phyloP scores from a whole-genome alignment of 2,797 vertebrate species.

The Ctenopoma multispine region DNA sequence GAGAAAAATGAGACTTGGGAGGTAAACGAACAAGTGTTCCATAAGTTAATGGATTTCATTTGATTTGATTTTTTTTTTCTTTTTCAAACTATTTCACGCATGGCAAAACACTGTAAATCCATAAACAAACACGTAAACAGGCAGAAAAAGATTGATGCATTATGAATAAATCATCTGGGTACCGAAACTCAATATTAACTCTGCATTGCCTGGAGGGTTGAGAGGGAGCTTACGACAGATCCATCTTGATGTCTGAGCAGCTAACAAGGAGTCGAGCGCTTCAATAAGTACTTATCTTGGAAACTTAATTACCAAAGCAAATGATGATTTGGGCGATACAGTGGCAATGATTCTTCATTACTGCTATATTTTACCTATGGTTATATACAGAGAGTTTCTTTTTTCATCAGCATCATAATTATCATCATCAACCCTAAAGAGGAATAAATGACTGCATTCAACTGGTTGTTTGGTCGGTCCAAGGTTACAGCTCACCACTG shows the following conservation, averaged over 20 bases:
- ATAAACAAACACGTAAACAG: constrained; percentile 80
- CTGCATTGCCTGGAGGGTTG: constrained; percentile 70
- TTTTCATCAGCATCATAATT: constrained; percentile 29
- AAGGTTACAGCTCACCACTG: not conserved
- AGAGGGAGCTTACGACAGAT: constrained; percentile 63
- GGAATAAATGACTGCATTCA: constrained; percentile 37
- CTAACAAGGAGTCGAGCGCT: constrained; percentile 65
- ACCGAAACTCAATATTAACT: constrained; percentile 76
- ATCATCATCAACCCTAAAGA: constrained; percentile 24
- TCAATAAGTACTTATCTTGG: constrained; percentile 69
- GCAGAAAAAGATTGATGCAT: constrained; percentile 76
- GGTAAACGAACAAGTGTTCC: constrained; percentile 65
- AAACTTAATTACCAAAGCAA: constrained; percentile 80
- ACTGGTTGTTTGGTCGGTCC: constrained; percentile 27
- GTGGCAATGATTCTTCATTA: constrained; percentile 72
- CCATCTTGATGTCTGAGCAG: constrained; percentile 71
- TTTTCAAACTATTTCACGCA: constrained; percentile 71
- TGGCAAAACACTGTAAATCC: constrained; percentile 74
- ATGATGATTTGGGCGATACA: constrained; percentile 73
- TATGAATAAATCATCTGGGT: constrained; percentile 79
- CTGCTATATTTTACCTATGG: constrained; percentile 63
- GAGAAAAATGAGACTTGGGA: constrained; percentile 57
- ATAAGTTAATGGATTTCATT: constrained; percentile 76
- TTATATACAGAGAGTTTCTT: constrained; percentile 45
- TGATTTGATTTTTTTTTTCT: constrained; percentile 48